phyloP scores from a whole-genome alignment of 23 tunicate genomes.

The Pegea sp. region DNA sequence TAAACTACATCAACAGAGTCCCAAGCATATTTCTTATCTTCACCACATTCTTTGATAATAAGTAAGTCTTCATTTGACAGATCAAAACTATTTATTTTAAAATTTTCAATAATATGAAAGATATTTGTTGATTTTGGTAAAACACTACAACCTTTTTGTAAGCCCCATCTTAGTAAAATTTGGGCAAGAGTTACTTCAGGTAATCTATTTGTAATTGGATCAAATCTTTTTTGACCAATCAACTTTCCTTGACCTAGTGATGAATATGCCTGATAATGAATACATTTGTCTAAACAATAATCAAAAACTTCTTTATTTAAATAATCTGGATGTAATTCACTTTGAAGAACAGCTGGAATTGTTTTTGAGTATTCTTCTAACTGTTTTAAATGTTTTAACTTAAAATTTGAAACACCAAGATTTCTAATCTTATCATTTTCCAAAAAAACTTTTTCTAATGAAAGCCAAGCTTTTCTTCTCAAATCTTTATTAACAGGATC shows the following conservation, averaged over 20 bases:
- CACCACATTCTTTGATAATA: constrained; percentile 5
- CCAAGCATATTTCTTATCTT: constrained; percentile 49
- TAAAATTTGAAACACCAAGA: constrained; percentile 59
- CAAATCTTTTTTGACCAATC: constrained; percentile 15
- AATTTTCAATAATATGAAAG: constrained; percentile 28
- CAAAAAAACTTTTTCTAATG: constrained; percentile 18
- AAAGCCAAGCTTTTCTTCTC: constrained; percentile 31
- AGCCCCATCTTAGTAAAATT: constrained; percentile 36
- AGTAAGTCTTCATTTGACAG: constrained; percentile 19
- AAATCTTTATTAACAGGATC: constrained; percentile 12
- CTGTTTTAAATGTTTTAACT: constrained; percentile 23
- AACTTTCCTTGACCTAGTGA: constrained; percentile 30
- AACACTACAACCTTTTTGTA: constrained; percentile 49
- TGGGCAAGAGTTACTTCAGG: constrained; percentile 24
- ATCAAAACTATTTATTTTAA: constrained; percentile 21
- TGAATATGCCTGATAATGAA: constrained; percentile 66
- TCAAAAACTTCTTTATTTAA: constrained; percentile 13
- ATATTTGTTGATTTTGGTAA: constrained; percentile 44
- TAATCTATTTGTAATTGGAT: constrained; percentile 6
- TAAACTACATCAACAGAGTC: constrained; percentile 19
- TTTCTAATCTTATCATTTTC: constrained; percentile 15
- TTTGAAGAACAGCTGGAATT: constrained; percentile 56
- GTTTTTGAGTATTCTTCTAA: constrained; percentile 8
- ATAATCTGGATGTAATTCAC: constrained; percentile 67
- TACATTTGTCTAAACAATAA: constrained; percentile 14